Evolutionary conservation across 2,888 invertebrate genomes (phyloP).

Genomic region (Tenthredo amoena): DNA sequence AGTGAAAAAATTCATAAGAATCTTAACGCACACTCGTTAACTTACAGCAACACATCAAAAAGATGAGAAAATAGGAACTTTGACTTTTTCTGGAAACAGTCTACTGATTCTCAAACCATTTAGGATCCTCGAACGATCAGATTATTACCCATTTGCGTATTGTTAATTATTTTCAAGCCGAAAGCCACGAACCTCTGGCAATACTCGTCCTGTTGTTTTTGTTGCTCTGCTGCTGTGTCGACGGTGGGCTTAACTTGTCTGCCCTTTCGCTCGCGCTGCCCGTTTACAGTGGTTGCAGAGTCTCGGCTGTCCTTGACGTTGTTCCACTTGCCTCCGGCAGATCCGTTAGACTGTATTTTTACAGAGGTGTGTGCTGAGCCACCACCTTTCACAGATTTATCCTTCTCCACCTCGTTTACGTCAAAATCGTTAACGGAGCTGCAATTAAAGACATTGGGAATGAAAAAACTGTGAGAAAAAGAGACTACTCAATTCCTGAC

Average conservation of each 20-base stretch:
- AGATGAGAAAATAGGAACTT: neutral
- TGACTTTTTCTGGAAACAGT: neutral
- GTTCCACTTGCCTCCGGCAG: constrained; percentile 74
- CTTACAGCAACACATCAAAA: neutral
- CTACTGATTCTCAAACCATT: neutral
- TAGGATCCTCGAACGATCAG: neutral
- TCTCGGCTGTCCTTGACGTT: constrained; percentile 76
- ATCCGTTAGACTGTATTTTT: constrained; percentile 76
- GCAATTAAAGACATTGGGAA: constrained; percentile 56
- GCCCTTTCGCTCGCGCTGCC: constrained; percentile 76
- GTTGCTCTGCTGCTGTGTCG: constrained; percentile 75
- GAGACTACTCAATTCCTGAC: neutral
- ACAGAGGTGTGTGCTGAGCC: constrained; percentile 68
- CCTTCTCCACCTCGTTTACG: constrained; percentile 78
- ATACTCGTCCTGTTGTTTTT: constrained; percentile 79
- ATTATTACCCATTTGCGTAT: neutral
- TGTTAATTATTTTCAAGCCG: neutral
- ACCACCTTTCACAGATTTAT: constrained; percentile 75
- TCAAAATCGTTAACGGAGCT: constrained; percentile 79
- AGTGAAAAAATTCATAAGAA: neutral
- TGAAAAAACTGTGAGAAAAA: neutral
- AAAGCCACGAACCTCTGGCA: constrained; percentile 75
- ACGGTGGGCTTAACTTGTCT: constrained; percentile 75
- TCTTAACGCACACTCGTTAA: neutral
- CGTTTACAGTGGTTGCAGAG: constrained; percentile 71